Evolutionary conservation across 2,888 invertebrate species (phyloP), one percentile per base, ranked within the genome.

Genomic region (Athetis lepigone): DNA sequence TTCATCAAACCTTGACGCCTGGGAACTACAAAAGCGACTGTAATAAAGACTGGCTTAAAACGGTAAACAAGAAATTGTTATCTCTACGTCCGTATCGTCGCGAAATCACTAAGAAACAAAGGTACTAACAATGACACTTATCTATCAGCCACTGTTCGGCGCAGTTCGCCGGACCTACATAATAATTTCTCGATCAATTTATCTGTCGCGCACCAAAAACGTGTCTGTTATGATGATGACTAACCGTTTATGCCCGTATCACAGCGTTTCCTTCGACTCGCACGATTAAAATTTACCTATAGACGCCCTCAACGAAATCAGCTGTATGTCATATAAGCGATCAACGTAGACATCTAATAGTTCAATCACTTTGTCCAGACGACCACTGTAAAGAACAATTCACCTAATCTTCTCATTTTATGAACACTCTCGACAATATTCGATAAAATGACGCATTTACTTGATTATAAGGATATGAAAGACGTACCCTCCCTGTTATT

Each of bases 401-500:
- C 56, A 75, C 64, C 59, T 80, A 84, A 85, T 83, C 83, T 80
- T 83, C 80, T 85, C 75, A 81, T 86, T 88, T 84, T 74, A 79
- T 84, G 82, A 84, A 84, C 79, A 84, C 85, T 86, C 81, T 83
- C 79, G 77, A 89, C 87, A 89, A 85, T 92, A 92, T 92, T 92
- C 86, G 87, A 91, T 92, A 93, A 93, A 94, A 95, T 95, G 94
- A 95, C 95, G 95, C 95, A 95, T 95, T 95, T 94, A 92, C 92
- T 89, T 91, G 89, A 93, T 89, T 92, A 88, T 80, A 91, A 89
- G 92, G 90, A 94, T 88, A 88, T 92, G 90, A 92, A 93, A 93
- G 93, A 95, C 95, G 90, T 95, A 95, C 95, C 95, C 94, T 94
- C 95, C 94, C 93, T 92, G 93, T 92, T 92, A 90, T 88, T 94